Conservation (phyloP, 1,140 invertebrate genomes). For the Apis mellifera region Amel_HAv3.1 CM009937.2:8839501-8840000, state of each 20-base stretch:
- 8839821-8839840: background rate
- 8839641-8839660: constrained; percentile 81
- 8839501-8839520: constrained; percentile 84
- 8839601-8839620: constrained; percentile 86
- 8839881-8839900: constrained; percentile 29
- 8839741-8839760: constrained; percentile 52
- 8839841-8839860: background rate
- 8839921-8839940: constrained; percentile 66
- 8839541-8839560: constrained; percentile 80
- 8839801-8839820: background rate
- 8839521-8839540: constrained; percentile 88
- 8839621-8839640: constrained; percentile 83
- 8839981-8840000: constrained; percentile 33
- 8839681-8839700: constrained; percentile 74
- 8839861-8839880: constrained; percentile 40
- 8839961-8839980: constrained; percentile 16
- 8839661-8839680: constrained; percentile 81
- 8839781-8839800: background rate
- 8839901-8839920: constrained; percentile 67
- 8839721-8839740: constrained; percentile 71
- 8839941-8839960: constrained; percentile 21
- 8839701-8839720: constrained; percentile 78
- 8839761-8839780: background rate
- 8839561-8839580: background rate
- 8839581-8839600: constrained; percentile 62